Conservation (phyloP, 2,888 invertebrate genomes). For the Clitarchus hookeri region DNA sequence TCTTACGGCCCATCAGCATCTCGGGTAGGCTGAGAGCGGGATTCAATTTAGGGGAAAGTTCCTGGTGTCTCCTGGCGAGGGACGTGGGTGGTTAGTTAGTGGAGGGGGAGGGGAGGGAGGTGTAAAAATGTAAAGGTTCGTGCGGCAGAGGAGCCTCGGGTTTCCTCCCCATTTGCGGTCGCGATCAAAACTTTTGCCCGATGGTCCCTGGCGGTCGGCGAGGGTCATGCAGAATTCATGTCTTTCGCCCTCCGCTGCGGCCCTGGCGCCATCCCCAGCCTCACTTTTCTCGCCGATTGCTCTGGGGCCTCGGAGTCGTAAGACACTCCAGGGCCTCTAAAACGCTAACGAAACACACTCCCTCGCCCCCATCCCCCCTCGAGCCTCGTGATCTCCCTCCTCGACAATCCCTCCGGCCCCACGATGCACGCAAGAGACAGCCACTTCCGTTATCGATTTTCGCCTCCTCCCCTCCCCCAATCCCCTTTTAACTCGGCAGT, state of each 20-base stretch:
- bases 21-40: not conserved
- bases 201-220: not conserved
- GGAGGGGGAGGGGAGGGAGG: not conserved
- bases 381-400: not conserved
- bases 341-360: slow-evolving; percentile 12
- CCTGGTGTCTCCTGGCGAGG: no score
- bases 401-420: not conserved
- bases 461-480: not conserved
- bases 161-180: not conserved
- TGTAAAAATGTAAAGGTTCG: not conserved
- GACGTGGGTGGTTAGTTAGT: no score
- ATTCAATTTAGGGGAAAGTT: not conserved
- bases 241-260: not conserved
- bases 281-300: not conserved
- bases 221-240: slow-evolving; percentile 24
- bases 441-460: not conserved
- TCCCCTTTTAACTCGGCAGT: not conserved
- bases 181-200: slow-evolving; percentile 4
- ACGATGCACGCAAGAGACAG: no score
- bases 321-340: slow-evolving; percentile 2
- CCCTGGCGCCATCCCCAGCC: not conserved
- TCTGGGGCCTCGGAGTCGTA: not conserved
- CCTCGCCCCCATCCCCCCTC: not conserved
- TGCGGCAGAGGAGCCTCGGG: not conserved
- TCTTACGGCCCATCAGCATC: not conserved